Conservation (phyloP, 2,797 vertebrate species). For the Myotis vivesi region DNA sequence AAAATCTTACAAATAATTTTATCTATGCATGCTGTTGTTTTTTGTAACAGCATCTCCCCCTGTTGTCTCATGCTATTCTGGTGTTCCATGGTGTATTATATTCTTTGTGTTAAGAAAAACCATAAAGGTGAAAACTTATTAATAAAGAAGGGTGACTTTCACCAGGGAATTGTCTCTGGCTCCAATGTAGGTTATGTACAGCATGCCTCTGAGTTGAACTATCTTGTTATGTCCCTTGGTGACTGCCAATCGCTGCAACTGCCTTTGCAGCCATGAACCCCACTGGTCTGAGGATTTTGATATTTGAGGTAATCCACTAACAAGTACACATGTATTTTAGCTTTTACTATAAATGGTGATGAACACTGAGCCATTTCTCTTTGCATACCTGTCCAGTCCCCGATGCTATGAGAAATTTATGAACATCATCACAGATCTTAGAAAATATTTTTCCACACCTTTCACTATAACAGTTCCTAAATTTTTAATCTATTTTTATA, state of each 20-base stretch:
- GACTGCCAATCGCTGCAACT: neutral
- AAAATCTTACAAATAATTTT: neutral
- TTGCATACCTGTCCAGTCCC: neutral
- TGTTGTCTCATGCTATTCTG: constrained; percentile 18
- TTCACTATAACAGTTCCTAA: neutral
- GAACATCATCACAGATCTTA: neutral
- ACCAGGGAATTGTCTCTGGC: neutral
- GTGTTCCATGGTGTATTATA: neutral
- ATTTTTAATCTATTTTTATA: neutral
- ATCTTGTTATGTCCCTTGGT: neutral
- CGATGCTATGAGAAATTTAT: neutral
- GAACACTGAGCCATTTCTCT: neutral
- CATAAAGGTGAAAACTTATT: neutral
- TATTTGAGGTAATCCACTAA: neutral
- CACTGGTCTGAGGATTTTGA: neutral
- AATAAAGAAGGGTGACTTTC: constrained; percentile 17
- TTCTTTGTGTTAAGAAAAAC: constrained; percentile 25
- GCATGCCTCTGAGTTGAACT: neutral
- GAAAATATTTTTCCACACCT: constrained; percentile 22
- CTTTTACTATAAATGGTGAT: neutral
- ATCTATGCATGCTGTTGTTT: neutral
- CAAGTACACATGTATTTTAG: neutral
- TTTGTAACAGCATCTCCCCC: neutral
- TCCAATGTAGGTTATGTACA: neutral
- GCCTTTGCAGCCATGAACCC: neutral